Evolutionary conservation across 2,888 invertebrate species (phyloP), one percentile per base, ranked within the genome.

Genomic region (Cerceris rybyensis): DNA sequence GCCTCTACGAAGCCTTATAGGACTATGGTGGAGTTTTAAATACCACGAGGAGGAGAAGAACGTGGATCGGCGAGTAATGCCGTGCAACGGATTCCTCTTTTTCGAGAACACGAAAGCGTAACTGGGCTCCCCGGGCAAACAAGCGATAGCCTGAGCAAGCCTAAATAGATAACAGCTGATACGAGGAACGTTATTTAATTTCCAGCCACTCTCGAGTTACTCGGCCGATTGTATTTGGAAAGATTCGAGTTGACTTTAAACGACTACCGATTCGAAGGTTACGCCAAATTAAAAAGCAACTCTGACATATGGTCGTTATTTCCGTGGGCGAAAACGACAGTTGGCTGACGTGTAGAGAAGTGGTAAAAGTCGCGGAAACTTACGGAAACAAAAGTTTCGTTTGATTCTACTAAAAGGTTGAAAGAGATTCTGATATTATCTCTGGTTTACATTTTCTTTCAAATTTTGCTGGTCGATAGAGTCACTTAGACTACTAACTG

Each of bases 131-230:
- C 46, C 83, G 84, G 83, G 84, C 83, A 88, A 88, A 86, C 86
- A 87, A 78, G 80, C 80, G 88, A 89, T 89, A 88, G 86, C 84
- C 84, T 71, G 81, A 84, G 85, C 78, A 87, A 88, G 87, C 84
- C 86, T 84, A 84, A 86, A 87, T 85, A 89, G 90, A 90, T 90
- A 90, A 90, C 87, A 58, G 68, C 84, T 87, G 88, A 89, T 89
- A 89, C 76, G 75, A 50, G 60, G 52, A 77, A 69, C 72, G 78
- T 89, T 89, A 88, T 89, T 89, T 87, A 87, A 89, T 84, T 81
- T 77, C 54, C 81, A 83, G 57, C 72, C 57, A 80, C 57, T 73
- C 72, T 78, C 63, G 69, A 16, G 39, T 49, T 16, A 58, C 67
- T 67, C 67, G 61, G 61, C 70, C 65, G 65, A 39, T 58, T 69